Conservation (phyloP, 2,113 vertebrate genomes). For the Peromyscus polionotus region DNA sequence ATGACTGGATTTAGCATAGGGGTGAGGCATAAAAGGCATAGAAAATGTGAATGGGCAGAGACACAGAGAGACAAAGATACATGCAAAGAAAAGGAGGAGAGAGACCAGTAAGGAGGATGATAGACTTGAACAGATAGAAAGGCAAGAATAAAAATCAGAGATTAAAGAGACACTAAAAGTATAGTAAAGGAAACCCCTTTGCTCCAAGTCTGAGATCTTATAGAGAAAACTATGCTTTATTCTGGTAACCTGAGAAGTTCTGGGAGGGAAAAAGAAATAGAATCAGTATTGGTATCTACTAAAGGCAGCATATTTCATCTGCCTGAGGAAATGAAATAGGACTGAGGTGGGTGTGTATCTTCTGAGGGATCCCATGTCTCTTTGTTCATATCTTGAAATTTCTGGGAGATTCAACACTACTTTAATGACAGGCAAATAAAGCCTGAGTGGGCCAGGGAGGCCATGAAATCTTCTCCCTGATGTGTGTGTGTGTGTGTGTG, state of each 20-base stretch:
- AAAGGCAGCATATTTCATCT: not conserved
- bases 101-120: not conserved
- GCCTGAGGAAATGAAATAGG: not conserved
- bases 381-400: not conserved
- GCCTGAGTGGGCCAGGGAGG: not conserved
- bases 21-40: not conserved
- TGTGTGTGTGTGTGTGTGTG: too few species aligned
- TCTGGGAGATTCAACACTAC: not conserved
- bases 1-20: not conserved
- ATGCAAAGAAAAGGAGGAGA: not conserved
- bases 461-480: not conserved
- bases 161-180: not conserved
- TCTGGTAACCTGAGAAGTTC: not conserved
- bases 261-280: not conserved
- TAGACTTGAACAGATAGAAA: not conserved
- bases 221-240: not conserved
- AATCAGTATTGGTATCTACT: not conserved
- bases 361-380: not conserved
- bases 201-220: not conserved
- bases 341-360: not conserved
- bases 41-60: not conserved
- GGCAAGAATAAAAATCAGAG: not conserved
- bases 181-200: not conserved
- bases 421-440: not conserved
- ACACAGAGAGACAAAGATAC: not conserved